Evolutionary conservation across 2,888 invertebrate genomes (phyloP).

Genomic region (Schizaphis graminum): DNA sequence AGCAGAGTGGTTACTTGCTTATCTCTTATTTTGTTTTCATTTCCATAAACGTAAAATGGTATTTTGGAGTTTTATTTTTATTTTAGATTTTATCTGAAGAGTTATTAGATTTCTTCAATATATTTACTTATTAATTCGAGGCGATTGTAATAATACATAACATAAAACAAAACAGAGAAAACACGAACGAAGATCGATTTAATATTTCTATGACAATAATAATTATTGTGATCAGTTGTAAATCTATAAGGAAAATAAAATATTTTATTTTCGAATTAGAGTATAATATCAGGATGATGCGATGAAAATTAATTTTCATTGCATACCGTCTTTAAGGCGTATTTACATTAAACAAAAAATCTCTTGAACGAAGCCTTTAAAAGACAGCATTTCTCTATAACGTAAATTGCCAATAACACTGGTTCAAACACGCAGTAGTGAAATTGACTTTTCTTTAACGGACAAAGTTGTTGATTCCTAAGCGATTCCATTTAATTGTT

Average conservation of each 20-base stretch:
- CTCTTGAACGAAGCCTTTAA: too few species aligned
- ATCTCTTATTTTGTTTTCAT: neutral
- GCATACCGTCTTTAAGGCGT: neutral
- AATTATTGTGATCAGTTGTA: neutral
- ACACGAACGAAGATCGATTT: neutral
- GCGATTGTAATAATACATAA: neutral
- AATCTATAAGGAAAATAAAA: too few species aligned
- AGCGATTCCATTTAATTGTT: too few species aligned
- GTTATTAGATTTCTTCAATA: neutral
- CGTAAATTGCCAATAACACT: too few species aligned
- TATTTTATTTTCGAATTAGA: neutral
- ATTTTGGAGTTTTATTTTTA: neutral
- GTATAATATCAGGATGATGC: neutral
- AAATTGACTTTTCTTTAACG: too few species aligned
- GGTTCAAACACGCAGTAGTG: too few species aligned
- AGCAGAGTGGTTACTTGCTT: neutral
- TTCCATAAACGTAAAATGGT: neutral
- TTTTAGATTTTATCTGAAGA: neutral
- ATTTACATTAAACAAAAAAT: neutral
- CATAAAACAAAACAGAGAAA: neutral
- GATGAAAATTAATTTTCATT: neutral
- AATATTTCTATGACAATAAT: neutral
- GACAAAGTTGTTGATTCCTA: too few species aligned
- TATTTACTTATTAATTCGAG: neutral
- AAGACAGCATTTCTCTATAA: too few species aligned